phyloP scores from a whole-genome alignment of 1,140 invertebrate species.

The Drosophila malerkotliana region DNA sequence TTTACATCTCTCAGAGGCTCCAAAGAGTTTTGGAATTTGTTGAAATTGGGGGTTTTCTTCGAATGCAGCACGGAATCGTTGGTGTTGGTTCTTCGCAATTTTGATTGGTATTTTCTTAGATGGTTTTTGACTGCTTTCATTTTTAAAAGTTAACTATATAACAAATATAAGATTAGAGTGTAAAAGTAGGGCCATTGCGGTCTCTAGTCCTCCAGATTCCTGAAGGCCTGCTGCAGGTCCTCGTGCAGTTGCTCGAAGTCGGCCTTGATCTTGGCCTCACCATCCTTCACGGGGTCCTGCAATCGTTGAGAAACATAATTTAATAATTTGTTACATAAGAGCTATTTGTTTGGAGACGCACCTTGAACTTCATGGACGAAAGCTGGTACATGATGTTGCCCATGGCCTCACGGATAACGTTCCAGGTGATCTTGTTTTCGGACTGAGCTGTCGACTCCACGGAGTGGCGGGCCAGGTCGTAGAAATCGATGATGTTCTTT shows the following conservation, averaged over 20 bases:
- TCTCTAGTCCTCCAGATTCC: conserved; percentile 98
- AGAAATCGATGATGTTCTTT: conserved; percentile 99
- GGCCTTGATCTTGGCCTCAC: conserved; percentile 97
- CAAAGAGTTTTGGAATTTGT: conserved; percentile 55
- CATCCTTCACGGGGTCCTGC: conserved; percentile 98
- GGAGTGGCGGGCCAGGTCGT: conserved; percentile 98
- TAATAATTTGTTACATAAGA: not conserved
- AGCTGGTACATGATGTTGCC: conserved; percentile 98
- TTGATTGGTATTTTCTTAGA: conserved; percentile 37
- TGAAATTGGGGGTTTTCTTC: conserved; percentile 32
- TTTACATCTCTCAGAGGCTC: conserved; percentile 63
- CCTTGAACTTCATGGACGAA: conserved; percentile 99
- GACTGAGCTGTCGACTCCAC: conserved; percentile 99
- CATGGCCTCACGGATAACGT: conserved; percentile 98
- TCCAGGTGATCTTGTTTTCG: conserved; percentile 99
- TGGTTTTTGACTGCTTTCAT: conserved; percentile 49
- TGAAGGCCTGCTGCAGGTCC: conserved; percentile 98
- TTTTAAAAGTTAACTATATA: conserved; percentile 81
- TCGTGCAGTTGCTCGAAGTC: conserved; percentile 98
- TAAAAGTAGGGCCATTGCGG: conserved; percentile 64
- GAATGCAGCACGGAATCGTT: conserved; percentile 57
- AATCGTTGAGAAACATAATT: conserved; percentile 31
- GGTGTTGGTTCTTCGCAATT: conserved; percentile 32
- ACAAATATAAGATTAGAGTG: conserved; percentile 79
- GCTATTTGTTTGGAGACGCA: conserved; percentile 75